Percentiles rank a stretch among this genome's conserved stretches.
Conservation (phyloP, 1,140 invertebrate species). For the Calycopis cecrops region DNA sequence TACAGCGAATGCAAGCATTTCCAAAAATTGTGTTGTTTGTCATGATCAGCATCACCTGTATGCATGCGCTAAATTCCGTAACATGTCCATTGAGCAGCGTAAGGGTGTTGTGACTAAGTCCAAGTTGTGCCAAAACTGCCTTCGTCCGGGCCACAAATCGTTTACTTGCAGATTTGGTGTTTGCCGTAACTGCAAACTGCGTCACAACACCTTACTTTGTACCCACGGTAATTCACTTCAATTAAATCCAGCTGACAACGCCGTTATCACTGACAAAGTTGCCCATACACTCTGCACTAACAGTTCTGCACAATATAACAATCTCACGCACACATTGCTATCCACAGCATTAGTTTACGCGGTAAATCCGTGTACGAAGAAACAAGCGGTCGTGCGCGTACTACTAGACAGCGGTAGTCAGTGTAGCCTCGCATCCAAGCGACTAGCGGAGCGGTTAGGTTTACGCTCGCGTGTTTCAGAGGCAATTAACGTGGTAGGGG, state of each 20-base stretch:
- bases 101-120: not conserved
- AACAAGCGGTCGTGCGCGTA: slow-evolving; percentile 12
- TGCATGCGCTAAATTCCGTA: not conserved
- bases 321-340: not conserved
- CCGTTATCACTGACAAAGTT: not conserved
- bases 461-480: too few species aligned
- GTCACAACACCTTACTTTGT: slow-evolving; percentile 21
- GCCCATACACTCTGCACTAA: slow-evolving; percentile 3
- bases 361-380: slow-evolving; percentile 16
- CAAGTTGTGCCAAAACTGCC: slow-evolving; percentile 20
- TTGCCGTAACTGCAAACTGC: slow-evolving; percentile 18
- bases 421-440: slow-evolving; percentile 16
- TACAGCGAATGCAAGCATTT: not conserved
- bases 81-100: not conserved
- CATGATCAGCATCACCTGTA: not conserved
- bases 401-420: slow-evolving; percentile 13
- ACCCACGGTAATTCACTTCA: too few species aligned
- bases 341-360: slow-evolving; percentile 19
- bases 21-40: slow-evolving; percentile 11
- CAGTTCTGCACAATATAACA: not conserved
- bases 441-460: slow-evolving; percentile 12
- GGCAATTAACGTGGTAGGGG: not conserved
- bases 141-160: slow-evolving; percentile 17
- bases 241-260: not conserved
- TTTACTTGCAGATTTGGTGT: slow-evolving; percentile 13